These are phyloP conservation scores for Myiotriccus ornatus DNA, from an alignment of 2,797 vertebrate genomes.

Conservation along the genomic window DNA sequence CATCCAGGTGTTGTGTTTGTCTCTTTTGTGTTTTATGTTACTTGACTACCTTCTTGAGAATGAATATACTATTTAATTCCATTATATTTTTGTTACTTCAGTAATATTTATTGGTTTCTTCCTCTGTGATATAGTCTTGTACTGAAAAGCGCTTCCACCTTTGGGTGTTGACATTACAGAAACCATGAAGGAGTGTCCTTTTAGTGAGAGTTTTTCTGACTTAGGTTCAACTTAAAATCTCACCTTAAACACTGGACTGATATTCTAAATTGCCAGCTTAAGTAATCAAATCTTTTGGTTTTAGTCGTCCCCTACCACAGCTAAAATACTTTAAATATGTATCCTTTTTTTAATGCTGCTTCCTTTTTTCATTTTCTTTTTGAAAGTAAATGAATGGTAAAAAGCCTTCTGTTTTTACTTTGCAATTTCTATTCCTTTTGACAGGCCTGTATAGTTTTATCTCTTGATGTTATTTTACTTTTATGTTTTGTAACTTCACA, in stretches of 20 bases:
- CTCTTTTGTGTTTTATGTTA: neutral
- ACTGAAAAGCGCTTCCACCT: neutral
- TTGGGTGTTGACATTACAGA: neutral
- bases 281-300: neutral
- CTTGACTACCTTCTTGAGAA: neutral
- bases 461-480: neutral
- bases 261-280: neutral
- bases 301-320: neutral
- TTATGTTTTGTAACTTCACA: neutral
- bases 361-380: neutral
- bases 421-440: neutral
- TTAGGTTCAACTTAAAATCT: neutral
- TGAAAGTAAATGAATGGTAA: neutral
- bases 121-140: neutral
- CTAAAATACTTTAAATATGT: neutral
- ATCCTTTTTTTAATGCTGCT: neutral
- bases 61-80: neutral
- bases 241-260: neutral
- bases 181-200: neutral
- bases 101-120: neutral
- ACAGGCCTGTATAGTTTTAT: neutral
- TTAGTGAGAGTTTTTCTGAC: neutral
- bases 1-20: neutral
- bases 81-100: neutral
- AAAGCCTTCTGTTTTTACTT: neutral